Conservation (phyloP, 2,888 invertebrate species). For the Salticus scenicus region DNA sequence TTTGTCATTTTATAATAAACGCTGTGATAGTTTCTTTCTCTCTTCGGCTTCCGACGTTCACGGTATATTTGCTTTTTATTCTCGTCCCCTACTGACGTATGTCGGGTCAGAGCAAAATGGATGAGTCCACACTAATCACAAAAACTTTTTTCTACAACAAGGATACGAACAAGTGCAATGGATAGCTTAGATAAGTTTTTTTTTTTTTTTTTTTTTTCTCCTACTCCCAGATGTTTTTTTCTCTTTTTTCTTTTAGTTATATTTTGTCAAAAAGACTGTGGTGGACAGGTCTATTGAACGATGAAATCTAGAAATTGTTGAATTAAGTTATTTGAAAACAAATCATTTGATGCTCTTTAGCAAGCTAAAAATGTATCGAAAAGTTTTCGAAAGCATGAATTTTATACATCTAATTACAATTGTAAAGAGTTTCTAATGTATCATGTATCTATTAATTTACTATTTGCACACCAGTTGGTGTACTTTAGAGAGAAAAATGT, state of each 20-base stretch:
- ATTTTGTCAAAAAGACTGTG: constrained; percentile 28
- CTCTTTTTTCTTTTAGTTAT: constrained; percentile 24
- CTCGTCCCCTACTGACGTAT: constrained; percentile 42
- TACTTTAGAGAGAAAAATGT: no score
- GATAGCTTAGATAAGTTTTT: constrained; percentile 34
- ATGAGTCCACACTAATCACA: constrained; percentile 65
- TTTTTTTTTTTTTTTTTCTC: not conserved
- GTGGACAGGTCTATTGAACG: constrained; percentile 18
- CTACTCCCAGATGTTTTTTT: not conserved
- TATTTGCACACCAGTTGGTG: no score
- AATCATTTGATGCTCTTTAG: no score
- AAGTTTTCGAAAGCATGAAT: no score
- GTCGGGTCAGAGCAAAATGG: constrained; percentile 62
- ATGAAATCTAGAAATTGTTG: constrained; percentile 34
- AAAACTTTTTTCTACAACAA: constrained; percentile 21
- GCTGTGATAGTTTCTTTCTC: constrained; percentile 14
- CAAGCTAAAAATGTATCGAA: no score
- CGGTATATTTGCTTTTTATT: not conserved
- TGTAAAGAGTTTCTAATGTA: no score
- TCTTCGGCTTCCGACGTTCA: not conserved
- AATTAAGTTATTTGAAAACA: no score
- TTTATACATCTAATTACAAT: no score
- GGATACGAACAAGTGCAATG: constrained; percentile 25
- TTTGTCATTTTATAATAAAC: constrained; percentile 70
- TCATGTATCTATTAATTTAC: no score